A percentile compares a stretch with the other conserved stretches of the same genome.
phyloP scores from a whole-genome alignment of 2,797 vertebrate genomes.

The Nyctalus aviator region DNA sequence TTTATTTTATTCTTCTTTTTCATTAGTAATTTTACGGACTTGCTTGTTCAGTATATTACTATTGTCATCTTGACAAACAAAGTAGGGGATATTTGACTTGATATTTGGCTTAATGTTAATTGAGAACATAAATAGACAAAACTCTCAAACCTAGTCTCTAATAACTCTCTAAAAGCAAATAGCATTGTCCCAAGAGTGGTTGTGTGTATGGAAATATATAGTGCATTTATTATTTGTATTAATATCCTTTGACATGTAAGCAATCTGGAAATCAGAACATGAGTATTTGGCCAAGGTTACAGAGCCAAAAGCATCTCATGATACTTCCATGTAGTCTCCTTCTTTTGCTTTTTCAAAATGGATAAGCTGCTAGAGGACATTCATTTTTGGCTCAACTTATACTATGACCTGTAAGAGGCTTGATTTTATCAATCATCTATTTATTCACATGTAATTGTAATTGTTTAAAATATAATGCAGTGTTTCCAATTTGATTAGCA shows the following conservation, averaged over 20 bases:
- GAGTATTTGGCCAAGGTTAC: neutral
- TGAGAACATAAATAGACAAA: neutral
- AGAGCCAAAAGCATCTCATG: neutral
- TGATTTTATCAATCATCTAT: conserved; percentile 40
- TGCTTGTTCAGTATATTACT: neutral
- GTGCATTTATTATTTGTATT: neutral
- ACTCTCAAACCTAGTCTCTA: neutral
- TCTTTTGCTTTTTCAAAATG: neutral
- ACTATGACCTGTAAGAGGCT: neutral
- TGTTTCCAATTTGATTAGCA: neutral
- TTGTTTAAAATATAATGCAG: conserved; percentile 25
- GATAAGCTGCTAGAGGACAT: neutral
- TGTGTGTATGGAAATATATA: neutral
- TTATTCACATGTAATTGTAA: conserved; percentile 1
- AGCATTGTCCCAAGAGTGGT: neutral
- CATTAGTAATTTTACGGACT: neutral
- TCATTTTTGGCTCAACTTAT: conserved; percentile 48
- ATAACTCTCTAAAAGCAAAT: neutral
- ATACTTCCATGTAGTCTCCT: neutral
- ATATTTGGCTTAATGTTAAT: neutral
- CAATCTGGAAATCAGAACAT: neutral
- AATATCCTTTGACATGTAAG: neutral
- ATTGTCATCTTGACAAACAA: neutral
- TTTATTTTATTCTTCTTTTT: neutral
- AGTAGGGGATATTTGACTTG: neutral